These are phyloP conservation scores for Aphelocoma coerulescens DNA, from an alignment of 2,113 vertebrate genomes.

Conservation along the genomic window DNA sequence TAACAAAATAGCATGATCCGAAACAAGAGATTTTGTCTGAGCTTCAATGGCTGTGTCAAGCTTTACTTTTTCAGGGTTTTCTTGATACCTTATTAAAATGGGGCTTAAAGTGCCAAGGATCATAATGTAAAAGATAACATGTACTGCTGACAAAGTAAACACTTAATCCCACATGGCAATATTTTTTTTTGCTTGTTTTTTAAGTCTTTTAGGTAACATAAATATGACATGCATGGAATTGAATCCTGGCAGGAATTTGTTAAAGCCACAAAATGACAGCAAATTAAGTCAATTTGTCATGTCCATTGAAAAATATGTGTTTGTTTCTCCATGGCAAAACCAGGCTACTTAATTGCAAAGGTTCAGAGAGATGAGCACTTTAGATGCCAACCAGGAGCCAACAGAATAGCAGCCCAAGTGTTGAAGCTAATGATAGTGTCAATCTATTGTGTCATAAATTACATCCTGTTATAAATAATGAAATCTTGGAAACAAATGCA, in stretches of 20 bases:
- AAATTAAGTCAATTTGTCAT: background rate
- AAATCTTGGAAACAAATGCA: slow-evolving; percentile 44
- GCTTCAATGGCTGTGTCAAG: background rate
- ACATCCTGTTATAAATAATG: slow-evolving; percentile 52
- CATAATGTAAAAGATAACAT: background rate
- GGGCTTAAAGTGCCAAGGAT: background rate
- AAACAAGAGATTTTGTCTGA: background rate
- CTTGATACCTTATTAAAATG: background rate
- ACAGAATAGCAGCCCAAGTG: background rate
- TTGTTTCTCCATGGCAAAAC: background rate
- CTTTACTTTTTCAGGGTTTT: background rate
- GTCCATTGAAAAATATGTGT: background rate
- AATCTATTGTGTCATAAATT: slow-evolving; percentile 48
- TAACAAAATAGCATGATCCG: background rate
- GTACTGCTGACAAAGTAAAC: background rate
- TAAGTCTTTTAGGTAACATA: background rate
- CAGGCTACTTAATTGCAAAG: slow-evolving; percentile 9
- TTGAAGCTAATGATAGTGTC: slow-evolving; percentile 22
- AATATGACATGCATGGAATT: background rate
- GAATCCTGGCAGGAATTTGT: background rate
- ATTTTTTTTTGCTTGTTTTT: background rate
- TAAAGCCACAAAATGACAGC: background rate
- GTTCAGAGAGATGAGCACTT: background rate
- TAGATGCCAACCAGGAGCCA: background rate
- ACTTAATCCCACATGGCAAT: accelerated